Conservation (phyloP, 2,888 invertebrate species). For the Cataglyphis rosenhaueri region DNA sequence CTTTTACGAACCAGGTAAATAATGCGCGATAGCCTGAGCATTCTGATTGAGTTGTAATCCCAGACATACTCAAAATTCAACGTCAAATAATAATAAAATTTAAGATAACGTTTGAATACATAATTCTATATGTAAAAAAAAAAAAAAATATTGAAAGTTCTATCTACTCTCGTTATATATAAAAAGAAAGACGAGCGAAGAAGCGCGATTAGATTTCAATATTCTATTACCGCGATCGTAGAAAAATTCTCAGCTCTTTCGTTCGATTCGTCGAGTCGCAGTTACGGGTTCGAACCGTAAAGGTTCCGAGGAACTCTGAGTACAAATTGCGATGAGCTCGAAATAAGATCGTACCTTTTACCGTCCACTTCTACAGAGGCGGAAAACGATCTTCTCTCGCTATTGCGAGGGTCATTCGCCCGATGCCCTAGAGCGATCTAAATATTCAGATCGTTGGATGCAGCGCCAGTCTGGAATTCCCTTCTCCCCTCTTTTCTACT, state of each 20-base stretch:
- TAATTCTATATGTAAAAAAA: background rate
- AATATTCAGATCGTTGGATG: constrained; percentile 75
- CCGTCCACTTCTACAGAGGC: constrained; percentile 38
- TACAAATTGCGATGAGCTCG: constrained; percentile 44
- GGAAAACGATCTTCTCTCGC: constrained; percentile 65
- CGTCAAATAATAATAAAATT: background rate
- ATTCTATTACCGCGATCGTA: background rate
- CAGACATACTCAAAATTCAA: constrained; percentile 9
- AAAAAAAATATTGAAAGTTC: background rate
- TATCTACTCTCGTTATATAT: background rate
- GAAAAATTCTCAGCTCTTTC: constrained; percentile 24
- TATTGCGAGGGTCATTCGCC: constrained; percentile 57
- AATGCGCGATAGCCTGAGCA: constrained; percentile 22
- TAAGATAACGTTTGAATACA: constrained; percentile 1
- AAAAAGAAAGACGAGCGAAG: background rate
- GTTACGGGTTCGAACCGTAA: background rate
- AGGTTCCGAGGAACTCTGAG: constrained; percentile 23
- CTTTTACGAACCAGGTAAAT: constrained; percentile 29
- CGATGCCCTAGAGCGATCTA: constrained; percentile 71
- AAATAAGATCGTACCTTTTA: constrained; percentile 63
- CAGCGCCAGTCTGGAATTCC: constrained; percentile 27
- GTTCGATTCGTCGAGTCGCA: constrained; percentile 18
- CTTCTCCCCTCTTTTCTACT: background rate
- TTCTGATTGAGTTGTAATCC: constrained; percentile 30
- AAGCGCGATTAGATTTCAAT: background rate